Evolutionary conservation across 2,797 vertebrate genomes (phyloP).

Genomic region (Rhadinocentrus ornatus): DNA sequence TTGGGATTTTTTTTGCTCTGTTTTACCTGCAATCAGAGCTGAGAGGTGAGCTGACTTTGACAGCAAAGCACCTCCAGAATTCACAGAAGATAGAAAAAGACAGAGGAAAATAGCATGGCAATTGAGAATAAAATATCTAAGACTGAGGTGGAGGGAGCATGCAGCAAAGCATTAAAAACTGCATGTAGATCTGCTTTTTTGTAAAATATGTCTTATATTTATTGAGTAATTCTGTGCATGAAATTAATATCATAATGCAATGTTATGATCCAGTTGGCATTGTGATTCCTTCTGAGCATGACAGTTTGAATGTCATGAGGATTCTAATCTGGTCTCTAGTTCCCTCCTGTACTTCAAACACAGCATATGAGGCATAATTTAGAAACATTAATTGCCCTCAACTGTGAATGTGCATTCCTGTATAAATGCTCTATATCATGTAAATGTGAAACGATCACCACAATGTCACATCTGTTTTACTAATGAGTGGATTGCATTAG

Average conservation of each 20-base stretch:
- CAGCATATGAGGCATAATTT: neutral
- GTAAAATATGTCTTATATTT: neutral
- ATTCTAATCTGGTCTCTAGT: neutral
- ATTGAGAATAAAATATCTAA: constrained; percentile 27
- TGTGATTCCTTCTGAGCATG: constrained; percentile 1
- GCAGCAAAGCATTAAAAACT: constrained; percentile 6
- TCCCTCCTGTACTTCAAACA: neutral
- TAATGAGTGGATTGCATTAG: neutral
- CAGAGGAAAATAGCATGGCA: constrained; percentile 11
- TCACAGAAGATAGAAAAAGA: constrained; percentile 35
- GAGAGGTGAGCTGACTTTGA: constrained; percentile 68
- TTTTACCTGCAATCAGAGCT: constrained; percentile 61
- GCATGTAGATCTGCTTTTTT: neutral
- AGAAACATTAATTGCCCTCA: constrained; percentile 3
- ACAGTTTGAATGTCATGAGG: constrained; percentile 3
- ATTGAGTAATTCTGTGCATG: constrained; percentile 2
- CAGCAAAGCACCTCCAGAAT: constrained; percentile 47
- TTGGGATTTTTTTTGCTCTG: constrained; percentile 58
- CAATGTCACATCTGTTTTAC: neutral
- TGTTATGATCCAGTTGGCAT: constrained; percentile 9
- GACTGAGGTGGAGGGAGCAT: constrained; percentile 6
- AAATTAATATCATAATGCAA: constrained; percentile 6
- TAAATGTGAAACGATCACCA: neutral
- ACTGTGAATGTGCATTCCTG: neutral
- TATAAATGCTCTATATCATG: neutral